Base-by-base conservation (phyloP, 1,140 invertebrate genomes). In the Nylanderia fulva region DNA sequence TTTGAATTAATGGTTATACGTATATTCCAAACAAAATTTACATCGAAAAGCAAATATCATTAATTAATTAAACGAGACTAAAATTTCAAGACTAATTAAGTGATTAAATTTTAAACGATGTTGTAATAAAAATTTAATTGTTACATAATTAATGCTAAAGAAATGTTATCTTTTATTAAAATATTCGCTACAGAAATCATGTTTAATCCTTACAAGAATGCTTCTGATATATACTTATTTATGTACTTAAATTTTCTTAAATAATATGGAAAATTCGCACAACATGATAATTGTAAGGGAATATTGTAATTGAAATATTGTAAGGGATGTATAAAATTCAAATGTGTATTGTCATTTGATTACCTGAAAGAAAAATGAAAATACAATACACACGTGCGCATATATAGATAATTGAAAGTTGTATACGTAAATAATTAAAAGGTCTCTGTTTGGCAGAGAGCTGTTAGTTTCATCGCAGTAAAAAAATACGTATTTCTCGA, bases 1-100 rank as follows among this genome's bases (percentile, higher is more conserved):
- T 84, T 80, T 69, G 84, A 86, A 85, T 85, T 80, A 60, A 85
- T 15, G 64, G 45, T 87, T 72, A 60, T 87, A 88, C n/a, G n/a
- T n/a, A n/a, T 88, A 88, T 80, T 86, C 86, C 64, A 45, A 88
- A 71, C 61, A 72, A 9, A 24, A 9, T 45, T 72, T 15, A 48
- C 54, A 39, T 48, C 15, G 2, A 69, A 69, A 29, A 48, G 15
- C 15, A 48, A 54, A 24, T 2, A 6, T 13, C 15, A 42, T 21
- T 39, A 39, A 39, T n/a, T n/a, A n/a, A n/a, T n/a, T n/a, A n/a
- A n/a, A n/a, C n/a, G n/a, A 15, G 18, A 29, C 4, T 33, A 29
- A 52, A 52, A 3, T 33, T 33, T 33, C 29, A 33, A 33, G 29
- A 33, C 29, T 33, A 33, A 33, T 33, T 33, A 33, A 33, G 29